A percentile compares a stretch with the other conserved stretches of the same genome.
Conservation (phyloP, 2,797 vertebrate species). For the Hafferia zeledoni region DNA sequence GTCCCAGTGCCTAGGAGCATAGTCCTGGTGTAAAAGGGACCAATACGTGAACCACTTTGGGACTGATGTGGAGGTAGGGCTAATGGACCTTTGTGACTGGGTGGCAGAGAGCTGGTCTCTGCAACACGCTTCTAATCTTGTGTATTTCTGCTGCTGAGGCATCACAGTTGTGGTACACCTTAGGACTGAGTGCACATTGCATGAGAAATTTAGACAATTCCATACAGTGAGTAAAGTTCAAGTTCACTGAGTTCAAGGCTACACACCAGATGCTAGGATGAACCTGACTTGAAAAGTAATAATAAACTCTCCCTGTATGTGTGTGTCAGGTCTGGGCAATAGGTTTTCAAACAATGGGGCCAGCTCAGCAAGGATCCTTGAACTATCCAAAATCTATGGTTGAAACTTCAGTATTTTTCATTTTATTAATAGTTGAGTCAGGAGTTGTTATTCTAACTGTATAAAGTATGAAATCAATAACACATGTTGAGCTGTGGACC, state of each 20-base stretch:
- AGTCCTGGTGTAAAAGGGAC: neutral
- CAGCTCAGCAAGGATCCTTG: neutral
- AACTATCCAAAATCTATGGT: neutral
- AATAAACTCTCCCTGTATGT: neutral
- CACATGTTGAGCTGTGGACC: neutral
- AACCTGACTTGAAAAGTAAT: neutral
- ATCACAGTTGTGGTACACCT: neutral
- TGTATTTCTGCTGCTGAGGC: neutral
- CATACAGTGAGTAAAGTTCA: neutral
- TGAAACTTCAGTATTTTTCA: neutral
- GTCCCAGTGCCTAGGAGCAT: neutral
- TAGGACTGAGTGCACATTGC: accelerated
- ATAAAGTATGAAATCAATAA: neutral
- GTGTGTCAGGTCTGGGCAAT: neutral
- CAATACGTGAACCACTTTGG: accelerated
- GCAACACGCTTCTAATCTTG: accelerated
- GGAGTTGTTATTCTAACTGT: neutral
- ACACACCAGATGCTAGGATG: neutral
- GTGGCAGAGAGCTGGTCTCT: neutral
- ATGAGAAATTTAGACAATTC: neutral
- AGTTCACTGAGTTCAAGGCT: neutral
- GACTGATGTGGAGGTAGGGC: accelerated
- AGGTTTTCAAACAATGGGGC: neutral
- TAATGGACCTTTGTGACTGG: neutral
- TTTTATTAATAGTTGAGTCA: neutral